Evolutionary conservation across 2,113 vertebrate genomes (phyloP), one percentile per base, ranked within the genome.

Genomic region (Sphaerodactylus townsendi): DNA sequence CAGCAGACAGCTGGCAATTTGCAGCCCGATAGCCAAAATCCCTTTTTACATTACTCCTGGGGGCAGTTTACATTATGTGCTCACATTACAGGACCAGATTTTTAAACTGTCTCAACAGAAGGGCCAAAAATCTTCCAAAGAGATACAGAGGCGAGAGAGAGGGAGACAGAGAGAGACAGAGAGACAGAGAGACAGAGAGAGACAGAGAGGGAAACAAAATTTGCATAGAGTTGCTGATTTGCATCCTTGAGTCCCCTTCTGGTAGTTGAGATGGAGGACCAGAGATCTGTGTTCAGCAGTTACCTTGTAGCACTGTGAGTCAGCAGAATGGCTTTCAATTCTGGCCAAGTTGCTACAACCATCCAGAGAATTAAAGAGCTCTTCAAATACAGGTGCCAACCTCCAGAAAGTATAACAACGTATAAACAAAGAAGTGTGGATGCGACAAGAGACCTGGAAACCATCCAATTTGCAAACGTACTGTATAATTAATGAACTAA

Each of bases 1-100:
- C 72, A 91, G n/a, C 65, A 91, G 35, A 85, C 92, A 89, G 1
- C 11, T 82, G 71, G 41, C 39, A 92, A 80, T 37, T 65, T 37
- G 37, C 13, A 72, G 79, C 82, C 73, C 7, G 33, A 59, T 25
- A 86, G 30, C 23, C 68, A 86, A 86, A 53, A n/a, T n/a, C 53
- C 64, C 59, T 85, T 15, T 46, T 74, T 35, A 62, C 62, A 71
- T 59, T 28, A 59, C 30, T 46, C 83, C 66, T 15, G 25, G 65
- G 75, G 75, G 30, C 46, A 35, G 70, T 84, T 71, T 70, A 28
- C 37, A 44, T 78, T 39, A 15, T 62, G 4, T 71, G 50, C 75
- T 78, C 65, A 37, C 35, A 3, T 59, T 44, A 77, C 48, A 53
- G 48, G 74, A 50, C 50, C 30, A 62, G 66, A 44, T 48, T 70